Evolutionary conservation across 2,888 invertebrate genomes (phyloP).

Genomic region (Spodoptera picta): DNA sequence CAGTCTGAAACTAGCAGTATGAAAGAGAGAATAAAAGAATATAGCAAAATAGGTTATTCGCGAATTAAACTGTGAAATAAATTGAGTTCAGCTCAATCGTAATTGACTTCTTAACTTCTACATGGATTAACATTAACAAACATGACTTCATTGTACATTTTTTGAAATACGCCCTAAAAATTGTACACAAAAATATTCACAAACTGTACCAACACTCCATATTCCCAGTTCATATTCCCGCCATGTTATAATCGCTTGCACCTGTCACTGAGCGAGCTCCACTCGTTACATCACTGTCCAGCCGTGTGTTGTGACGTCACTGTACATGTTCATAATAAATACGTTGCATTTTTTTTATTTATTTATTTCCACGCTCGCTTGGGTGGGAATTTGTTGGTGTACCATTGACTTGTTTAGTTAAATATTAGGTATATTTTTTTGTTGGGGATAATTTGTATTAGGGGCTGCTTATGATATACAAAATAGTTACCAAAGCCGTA

Average conservation of each 20-base stretch:
- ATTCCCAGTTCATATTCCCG: conserved; percentile 35
- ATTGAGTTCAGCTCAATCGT: too few relatives aligned
- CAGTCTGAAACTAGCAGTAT: too few relatives aligned
- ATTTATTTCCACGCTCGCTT: neutral
- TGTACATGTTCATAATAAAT: conserved; percentile 19
- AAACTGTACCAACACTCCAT: conserved; percentile 14
- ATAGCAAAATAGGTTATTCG: too few relatives aligned
- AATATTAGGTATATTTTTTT: too few relatives aligned
- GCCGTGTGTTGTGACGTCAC: conserved; percentile 25
- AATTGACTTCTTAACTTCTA: too few relatives aligned
- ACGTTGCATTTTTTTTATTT: conserved; percentile 38
- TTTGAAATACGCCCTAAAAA: neutral
- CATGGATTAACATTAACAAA: neutral
- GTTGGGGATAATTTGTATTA: too few relatives aligned
- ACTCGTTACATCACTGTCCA: conserved; percentile 56
- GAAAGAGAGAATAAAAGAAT: too few relatives aligned
- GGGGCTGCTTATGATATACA: too few relatives aligned
- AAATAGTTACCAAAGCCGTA: too few relatives aligned
- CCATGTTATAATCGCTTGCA: conserved; percentile 63
- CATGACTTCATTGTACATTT: neutral
- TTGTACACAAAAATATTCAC: neutral
- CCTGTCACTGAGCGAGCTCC: conserved; percentile 58
- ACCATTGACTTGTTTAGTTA: neutral
- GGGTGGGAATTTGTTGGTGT: conserved; percentile 15
- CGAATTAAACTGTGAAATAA: too few relatives aligned